Base-by-base conservation (phyloP, 2,113 vertebrate species). In the Otus sunia region DNA sequence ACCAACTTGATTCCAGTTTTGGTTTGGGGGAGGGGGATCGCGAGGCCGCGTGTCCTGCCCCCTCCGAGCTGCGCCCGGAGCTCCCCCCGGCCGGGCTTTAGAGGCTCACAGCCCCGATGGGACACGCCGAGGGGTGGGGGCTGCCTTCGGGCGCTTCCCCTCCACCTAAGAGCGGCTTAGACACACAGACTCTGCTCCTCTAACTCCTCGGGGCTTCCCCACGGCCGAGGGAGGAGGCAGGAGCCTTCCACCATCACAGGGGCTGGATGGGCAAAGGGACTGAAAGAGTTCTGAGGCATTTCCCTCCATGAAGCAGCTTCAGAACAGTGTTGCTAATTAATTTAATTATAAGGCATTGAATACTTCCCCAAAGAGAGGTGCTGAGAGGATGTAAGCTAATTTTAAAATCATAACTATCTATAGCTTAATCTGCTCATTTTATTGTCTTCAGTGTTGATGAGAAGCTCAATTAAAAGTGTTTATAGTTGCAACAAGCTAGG, bases 291-390 rank as follows among this genome's bases (percentile, higher is more conserved):
- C 15, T 39, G 64, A 91, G 37, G 67, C 29, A 30, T 64, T 81
- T 37, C 66, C 88, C 73, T 72, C 26, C 56, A 58, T 12, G 4
- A 12, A 83, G 62, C 84, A 92, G 85, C 79, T 84, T 50, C 92
- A 60, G 75, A 90, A 39, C 71, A 72, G 56, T 37, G n/a, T 16
- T 66, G 83, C 73, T 95, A 85, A 95, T 94, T 92, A 95, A 90
- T 92, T 94, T 75, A 86, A 95, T 92, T 85, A 67, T 18, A 71
- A 79, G 59, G 58, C 69, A 62, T 49, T 34, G 59, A 73, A 11
- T 34, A 5, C 80, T 75, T 88, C 69, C 90, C 85, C 52, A 50
- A 73, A 72, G 82, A 83, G 94, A 94, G 39, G 37, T 89, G 76
- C 69, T 59, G 67, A 86, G 83, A 93, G 56, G 82, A 93, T 32